Percentiles rank a stretch among this genome's conserved stretches.
Conservation (phyloP, 2,797 vertebrate species). For the Chrosomus eos region DNA sequence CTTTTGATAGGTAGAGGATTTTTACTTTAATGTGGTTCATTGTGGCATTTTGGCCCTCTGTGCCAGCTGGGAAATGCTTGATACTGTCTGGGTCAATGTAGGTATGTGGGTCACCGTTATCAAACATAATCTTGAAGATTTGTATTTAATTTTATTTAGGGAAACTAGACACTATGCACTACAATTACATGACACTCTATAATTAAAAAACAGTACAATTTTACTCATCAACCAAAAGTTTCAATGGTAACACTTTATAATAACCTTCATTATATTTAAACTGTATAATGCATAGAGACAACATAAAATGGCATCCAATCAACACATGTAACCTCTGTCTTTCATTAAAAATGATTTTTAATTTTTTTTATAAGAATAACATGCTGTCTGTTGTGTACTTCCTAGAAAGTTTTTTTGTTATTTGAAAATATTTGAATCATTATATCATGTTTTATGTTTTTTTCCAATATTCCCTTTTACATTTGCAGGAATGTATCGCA, state of each 20-base stretch:
- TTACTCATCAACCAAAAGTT: neutral
- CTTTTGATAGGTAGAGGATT: conserved; percentile 20
- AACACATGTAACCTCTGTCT: neutral
- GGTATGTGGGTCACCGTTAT: conserved; percentile 19
- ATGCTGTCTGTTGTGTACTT: neutral
- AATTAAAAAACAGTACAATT: neutral
- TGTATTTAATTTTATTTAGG: neutral
- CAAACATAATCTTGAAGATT: neutral
- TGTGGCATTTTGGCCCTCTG: conserved; percentile 8
- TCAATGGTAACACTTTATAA: neutral
- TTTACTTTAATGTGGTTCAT: conserved; percentile 26
- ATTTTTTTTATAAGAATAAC: neutral
- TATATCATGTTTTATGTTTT: neutral
- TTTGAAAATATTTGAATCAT: neutral
- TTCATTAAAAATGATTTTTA: neutral
- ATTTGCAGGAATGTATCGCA: neutral
- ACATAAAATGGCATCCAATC: neutral
- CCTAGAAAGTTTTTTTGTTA: no score
- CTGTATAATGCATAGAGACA: neutral
- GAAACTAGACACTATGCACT: neutral
- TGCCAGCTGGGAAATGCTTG: neutral
- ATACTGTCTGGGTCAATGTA: conserved; percentile 16
- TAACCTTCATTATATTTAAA: no score
- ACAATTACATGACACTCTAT: neutral
- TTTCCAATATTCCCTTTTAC: neutral